These are phyloP conservation scores for Thumatha senex DNA, from an alignment of 2,888 invertebrate species.

Conservation along the genomic window DNA sequence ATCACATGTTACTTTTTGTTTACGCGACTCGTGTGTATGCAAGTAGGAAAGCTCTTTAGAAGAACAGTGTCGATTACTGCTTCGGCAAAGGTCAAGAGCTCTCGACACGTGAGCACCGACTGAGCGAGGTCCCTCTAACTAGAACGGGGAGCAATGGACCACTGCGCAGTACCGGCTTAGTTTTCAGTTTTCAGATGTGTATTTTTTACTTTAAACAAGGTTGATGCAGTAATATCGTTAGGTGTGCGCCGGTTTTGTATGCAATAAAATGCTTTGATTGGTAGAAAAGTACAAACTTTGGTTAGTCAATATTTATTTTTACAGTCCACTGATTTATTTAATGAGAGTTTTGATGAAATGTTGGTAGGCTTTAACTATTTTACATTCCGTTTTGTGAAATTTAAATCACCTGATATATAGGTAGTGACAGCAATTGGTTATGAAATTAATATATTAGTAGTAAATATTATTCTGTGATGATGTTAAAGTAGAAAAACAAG, in stretches of 20 bases:
- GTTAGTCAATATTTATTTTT: slow-evolving; percentile 22
- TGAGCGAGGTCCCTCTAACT: slow-evolving; percentile 51
- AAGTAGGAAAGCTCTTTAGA: slow-evolving; percentile 33
- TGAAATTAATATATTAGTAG: no score
- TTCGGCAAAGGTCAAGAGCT: slow-evolving; percentile 62
- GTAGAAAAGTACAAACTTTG: slow-evolving; percentile 30
- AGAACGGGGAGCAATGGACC: slow-evolving; percentile 53
- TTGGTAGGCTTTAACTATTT: not conserved
- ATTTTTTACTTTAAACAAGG: slow-evolving; percentile 57
- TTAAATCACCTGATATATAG: no score
- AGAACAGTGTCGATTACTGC: slow-evolving; percentile 49
- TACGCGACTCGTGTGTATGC: slow-evolving; percentile 16
- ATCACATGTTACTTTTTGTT: slow-evolving; percentile 26
- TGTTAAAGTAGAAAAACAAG: no score
- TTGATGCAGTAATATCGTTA: slow-evolving; percentile 49
- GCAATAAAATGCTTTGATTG: slow-evolving; percentile 43
- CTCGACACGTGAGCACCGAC: slow-evolving; percentile 65
- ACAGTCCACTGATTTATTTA: not conserved
- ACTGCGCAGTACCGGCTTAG: slow-evolving; percentile 68
- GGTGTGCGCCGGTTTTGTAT: slow-evolving; percentile 40
- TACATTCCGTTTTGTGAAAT: no score
- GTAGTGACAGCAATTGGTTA: no score
- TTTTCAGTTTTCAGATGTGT: slow-evolving; percentile 37
- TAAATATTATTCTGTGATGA: no score
- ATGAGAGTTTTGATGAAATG: not conserved